Base-by-base conservation (phyloP, 1,140 invertebrate species). In the Eulimnadia texana region DNA sequence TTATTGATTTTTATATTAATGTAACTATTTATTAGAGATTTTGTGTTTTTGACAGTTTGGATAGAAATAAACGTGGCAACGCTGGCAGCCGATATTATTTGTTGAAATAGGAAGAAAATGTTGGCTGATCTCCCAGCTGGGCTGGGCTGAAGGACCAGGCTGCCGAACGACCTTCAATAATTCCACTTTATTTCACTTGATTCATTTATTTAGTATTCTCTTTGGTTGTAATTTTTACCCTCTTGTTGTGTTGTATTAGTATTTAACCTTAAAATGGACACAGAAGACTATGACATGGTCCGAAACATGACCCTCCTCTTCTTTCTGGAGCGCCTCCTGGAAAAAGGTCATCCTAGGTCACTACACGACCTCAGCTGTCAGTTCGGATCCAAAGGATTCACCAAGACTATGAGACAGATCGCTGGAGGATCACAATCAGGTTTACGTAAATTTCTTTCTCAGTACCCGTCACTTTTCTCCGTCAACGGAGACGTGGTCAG, bases 321-420 rank as follows among this genome's bases (percentile, higher is more conserved):
- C 75, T 96, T 96, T 75, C 84, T 96, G 68, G 93, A 97, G 75
- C 84, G 90, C 70, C 77, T 97, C 59, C 80, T 96, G 78, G 91
- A 95, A 72, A 86, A 87, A 63, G 90, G 90, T 72, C 89, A 78
- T 56, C 71, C 90, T 61, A 81, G 93, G 70, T 94, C 92, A 51
- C 78, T 97, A 65, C 93, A 97, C 74, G 93, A 97, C 77, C 79
- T 97, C 61, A 93, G 89, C 70, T 97, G 93, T 76, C 91, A 95
- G 74, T 95, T 95, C 75, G 91, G 92, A 68, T 90, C 90, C 62
- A 93, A 93, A 76, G 90, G 90, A 57, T 95, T 95, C 71, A 93
- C 90, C 2, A 93, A 92, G 78, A 63, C 62, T 29, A 92, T 91
- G 88, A 78, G 88, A 65, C 90, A 93, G 76, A 94, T 95, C 67